Evolutionary conservation across 2,888 invertebrate species (phyloP), one percentile per base, ranked within the genome.

Genomic region (Noctua janthina): DNA sequence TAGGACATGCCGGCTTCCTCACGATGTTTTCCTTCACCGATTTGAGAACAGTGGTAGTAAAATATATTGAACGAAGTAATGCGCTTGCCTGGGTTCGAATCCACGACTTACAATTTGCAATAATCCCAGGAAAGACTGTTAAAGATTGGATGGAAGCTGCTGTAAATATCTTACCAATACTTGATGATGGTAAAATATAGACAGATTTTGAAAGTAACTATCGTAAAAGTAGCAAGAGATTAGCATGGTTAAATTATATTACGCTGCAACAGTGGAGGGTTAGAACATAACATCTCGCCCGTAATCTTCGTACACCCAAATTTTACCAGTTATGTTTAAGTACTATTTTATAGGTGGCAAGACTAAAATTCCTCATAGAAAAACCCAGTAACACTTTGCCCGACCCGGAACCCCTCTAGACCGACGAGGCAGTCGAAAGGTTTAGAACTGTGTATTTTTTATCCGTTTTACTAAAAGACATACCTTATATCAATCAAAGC

Each of bases 121-220:
- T 75, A 67, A 77, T 79, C 15, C 20, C 70, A 54, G 1, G 35
- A 74, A 64, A 62, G 0, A 71, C 76, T 66, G 67, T 70, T 67
- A 81, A 84, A 69, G 7, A 70, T 74, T 54, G 11, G 20, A 51
- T 62, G 1, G 20, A 23, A 43, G 17, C 2, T 49, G 56, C 29
- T 35, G 8, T 76, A 43, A 74, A 76, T 73, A 74, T 66, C 10
- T 43, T 3, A 23, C 59, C 29, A 56, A 15, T 20, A 67, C n/a
- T 74, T 23, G 20, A 74, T 66, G 8, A 4, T 59, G 20, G 71
- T 76, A 71, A 81, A 76, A 77, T 74, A 67, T 59, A 74, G 71
- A n/a, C 46, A 49, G 49, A 46, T 59, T 76, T 68, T 11, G 10
- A 68, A 54, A 69, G 20, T 39, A 54, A 43, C 35, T 76, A 20